Conservation (phyloP, 2,113 vertebrate genomes). For the Scytalopus superciliaris region DNA sequence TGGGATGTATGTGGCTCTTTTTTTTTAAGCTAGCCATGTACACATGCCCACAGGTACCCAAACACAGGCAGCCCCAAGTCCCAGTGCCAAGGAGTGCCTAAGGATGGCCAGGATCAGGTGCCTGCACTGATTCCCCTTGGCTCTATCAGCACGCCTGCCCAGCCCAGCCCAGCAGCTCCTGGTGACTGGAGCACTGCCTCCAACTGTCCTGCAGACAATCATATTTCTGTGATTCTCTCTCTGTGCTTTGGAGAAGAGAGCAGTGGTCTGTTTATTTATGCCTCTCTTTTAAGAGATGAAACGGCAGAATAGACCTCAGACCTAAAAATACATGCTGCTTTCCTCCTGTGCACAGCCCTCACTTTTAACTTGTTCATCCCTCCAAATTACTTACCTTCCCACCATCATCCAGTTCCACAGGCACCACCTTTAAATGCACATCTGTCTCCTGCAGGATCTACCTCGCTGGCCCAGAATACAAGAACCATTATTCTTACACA, state of each 20-base stretch:
- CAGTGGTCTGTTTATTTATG: neutral
- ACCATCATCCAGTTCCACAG: neutral
- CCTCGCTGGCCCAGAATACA: neutral
- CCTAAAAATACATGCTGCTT: slow-evolving; percentile 7
- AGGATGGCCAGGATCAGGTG: neutral
- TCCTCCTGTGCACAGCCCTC: neutral
- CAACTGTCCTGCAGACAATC: neutral
- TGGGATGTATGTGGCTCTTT: fast-evolving
- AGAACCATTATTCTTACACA: neutral
- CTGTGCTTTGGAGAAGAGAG: neutral
- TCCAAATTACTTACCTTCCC: neutral
- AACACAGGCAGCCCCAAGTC: neutral
- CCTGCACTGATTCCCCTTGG: neutral
- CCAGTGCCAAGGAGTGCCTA: neutral
- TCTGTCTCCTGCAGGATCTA: neutral
- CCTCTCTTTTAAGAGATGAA: slow-evolving; percentile 11
- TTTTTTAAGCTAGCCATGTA: neutral
- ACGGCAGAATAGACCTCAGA: neutral
- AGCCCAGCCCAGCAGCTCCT: neutral
- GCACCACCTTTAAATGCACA: neutral
- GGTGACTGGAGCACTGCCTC: neutral
- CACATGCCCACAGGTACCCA: neutral
- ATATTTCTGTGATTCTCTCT: neutral
- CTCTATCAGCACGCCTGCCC: neutral
- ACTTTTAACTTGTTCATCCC: neutral